These are phyloP conservation scores for Pundamilia nyererei DNA, from an alignment of 2,113 vertebrate genomes.

Conservation along the genomic window DNA sequence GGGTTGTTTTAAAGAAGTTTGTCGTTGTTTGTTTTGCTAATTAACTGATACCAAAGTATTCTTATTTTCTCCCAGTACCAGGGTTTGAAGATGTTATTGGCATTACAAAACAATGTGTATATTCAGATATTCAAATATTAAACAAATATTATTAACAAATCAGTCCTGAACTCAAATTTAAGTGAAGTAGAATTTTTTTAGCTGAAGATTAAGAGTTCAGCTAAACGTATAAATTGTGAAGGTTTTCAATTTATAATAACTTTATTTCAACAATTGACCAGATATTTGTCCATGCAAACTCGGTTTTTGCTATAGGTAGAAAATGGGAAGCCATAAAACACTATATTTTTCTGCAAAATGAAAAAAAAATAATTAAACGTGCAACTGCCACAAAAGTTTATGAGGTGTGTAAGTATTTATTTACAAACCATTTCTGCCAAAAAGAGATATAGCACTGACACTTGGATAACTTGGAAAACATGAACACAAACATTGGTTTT, in stretches of 20 bases:
- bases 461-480: background rate
- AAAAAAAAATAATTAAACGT: background rate
- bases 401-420: background rate
- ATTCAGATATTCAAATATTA: background rate
- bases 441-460: background rate
- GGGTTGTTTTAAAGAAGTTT: background rate
- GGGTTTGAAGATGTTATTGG: background rate
- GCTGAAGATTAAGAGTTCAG: background rate
- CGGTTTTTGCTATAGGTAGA: background rate
- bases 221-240: background rate
- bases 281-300: background rate
- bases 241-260: background rate
- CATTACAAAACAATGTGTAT: background rate
- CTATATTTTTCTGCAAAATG: background rate
- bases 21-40: background rate
- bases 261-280: background rate
- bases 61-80: background rate
- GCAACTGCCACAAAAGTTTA: background rate
- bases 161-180: background rate
- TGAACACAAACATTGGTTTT: background rate
- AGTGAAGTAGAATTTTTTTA: background rate
- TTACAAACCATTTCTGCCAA: background rate
- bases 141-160: background rate
- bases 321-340: background rate
- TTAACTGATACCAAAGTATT: background rate